phyloP scores from a whole-genome alignment of 2,113 vertebrate species.

The Phylloscopus trochilus region DNA sequence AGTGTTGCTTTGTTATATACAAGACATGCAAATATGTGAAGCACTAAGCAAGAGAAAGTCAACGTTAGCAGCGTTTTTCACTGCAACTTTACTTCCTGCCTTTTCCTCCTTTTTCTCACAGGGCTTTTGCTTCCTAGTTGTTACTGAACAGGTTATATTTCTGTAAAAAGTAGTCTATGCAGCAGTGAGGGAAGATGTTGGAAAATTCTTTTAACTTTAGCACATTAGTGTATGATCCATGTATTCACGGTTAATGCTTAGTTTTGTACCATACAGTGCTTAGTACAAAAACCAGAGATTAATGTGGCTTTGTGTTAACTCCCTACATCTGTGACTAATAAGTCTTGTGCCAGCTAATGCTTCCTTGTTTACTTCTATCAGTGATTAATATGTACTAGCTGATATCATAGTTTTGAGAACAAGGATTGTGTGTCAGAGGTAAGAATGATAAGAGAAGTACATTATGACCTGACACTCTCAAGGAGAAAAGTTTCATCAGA shows the following conservation, averaged over 20 bases:
- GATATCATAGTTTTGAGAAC: not conserved
- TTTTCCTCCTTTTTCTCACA: not conserved
- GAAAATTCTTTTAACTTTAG: not conserved
- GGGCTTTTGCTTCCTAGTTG: not conserved
- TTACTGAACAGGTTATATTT: not conserved
- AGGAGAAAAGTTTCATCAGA: not conserved
- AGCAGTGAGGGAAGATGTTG: not conserved
- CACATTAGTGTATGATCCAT: not conserved
- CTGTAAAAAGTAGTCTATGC: not conserved
- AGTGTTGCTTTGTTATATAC: not conserved
- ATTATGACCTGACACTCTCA: not conserved
- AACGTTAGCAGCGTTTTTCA: fast-evolving
- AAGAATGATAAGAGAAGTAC: not conserved
- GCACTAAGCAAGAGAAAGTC: not conserved
- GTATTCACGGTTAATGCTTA: not conserved
- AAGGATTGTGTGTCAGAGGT: not conserved
- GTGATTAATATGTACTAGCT: not conserved
- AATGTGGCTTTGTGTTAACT: not conserved
- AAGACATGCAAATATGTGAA: not conserved
- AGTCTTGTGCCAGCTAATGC: not conserved
- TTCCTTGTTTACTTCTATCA: not conserved
- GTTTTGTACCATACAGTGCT: not conserved
- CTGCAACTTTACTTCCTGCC: not conserved
- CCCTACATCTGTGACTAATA: not conserved
- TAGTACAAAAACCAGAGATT: not conserved